A percentile compares a stretch with the other conserved stretches of the same genome.
Conservation (phyloP, 1,140 invertebrate genomes). For the Thaumetopoea pityocampa region DNA sequence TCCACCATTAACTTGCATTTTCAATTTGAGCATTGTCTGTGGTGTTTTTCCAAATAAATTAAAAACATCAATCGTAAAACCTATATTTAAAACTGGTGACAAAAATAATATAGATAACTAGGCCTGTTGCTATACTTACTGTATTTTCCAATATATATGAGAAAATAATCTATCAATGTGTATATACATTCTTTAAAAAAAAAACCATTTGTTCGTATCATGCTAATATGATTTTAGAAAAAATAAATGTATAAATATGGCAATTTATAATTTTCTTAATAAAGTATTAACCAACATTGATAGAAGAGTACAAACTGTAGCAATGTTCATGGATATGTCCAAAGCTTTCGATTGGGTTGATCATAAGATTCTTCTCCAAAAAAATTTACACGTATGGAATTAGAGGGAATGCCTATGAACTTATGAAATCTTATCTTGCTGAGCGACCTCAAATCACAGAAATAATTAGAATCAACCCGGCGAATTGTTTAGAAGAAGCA, state of each 20-base stretch:
- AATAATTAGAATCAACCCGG: too few species aligned
- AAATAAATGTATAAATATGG: slow-evolving; percentile 5
- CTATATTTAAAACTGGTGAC: neutral
- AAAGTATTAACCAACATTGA: slow-evolving; percentile 3
- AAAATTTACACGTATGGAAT: slow-evolving; percentile 14
- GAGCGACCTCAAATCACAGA: slow-evolving; percentile 6
- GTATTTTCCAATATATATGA: neutral
- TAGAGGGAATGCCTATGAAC: slow-evolving; percentile 1
- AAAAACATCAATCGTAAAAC: slow-evolving; percentile 1
- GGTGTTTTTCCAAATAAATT: slow-evolving; percentile 1
- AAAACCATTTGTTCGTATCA: neutral
- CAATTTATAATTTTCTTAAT: slow-evolving; percentile 4
- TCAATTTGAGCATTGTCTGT: neutral
- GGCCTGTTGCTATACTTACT: neutral
- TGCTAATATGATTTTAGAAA: neutral
- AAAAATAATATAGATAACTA: too few species aligned
- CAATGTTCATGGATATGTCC: slow-evolving; percentile 16
- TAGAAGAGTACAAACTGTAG: neutral
- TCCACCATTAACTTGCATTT: neutral
- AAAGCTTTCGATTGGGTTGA: slow-evolving; percentile 16
- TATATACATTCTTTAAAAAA: neutral
- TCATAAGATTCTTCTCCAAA: slow-evolving; percentile 7
- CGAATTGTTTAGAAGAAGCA: too few species aligned
- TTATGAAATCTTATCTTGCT: slow-evolving; percentile 12
- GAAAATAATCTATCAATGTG: neutral